Evolutionary conservation across 2,888 invertebrate species (phyloP), one percentile per base, ranked within the genome.

Genomic region (Periphyllus acericola): DNA sequence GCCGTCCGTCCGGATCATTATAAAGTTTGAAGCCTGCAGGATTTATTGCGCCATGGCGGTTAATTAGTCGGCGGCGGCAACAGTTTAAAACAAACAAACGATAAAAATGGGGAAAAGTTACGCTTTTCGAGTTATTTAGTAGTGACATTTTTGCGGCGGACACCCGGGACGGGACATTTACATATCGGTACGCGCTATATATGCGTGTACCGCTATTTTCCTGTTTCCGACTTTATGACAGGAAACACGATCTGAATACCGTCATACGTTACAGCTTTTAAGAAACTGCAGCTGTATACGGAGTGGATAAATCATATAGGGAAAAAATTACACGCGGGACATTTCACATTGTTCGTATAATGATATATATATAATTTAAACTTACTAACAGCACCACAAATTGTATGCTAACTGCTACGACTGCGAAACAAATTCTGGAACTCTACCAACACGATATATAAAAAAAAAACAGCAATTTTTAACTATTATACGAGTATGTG

Each of bases 11-110:
- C 19, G 46, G 19, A 40, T 75, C 75, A 36, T 75, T 46, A 17
- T n/a, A 76, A 76, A 76, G 76, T 46, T 76, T 46, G 76, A 76
- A 76, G 19, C 60, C 60, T 21, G 46, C 76, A 3, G 76, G 46
- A 76, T 76, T 76, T 46, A 76, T 46, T 29, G 9, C 3, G 46
- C 40, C 9, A 3, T 29, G 19, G n/a, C 9, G 46, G 76, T 76
- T 46, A 46, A 76, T 76, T 76, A 76, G 76, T 76, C 34, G 9
- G 40, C 60, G 25, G 60, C 76, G 46, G 46, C 76, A 76, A 46
- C 76, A 76, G 76, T 76, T 76, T 76, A 29, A 76, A 76, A 76
- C 76, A 46, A 46, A 46, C 76, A 76, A 76, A 76, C 46, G 29
- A 46, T 29, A 76, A 76, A 76, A 76, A n/a, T 29, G 29, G 29